Percentiles rank a stretch among this genome's conserved stretches.
phyloP scores from a whole-genome alignment of 2,797 vertebrate genomes.

The Poeciliopsis presidionis region DNA sequence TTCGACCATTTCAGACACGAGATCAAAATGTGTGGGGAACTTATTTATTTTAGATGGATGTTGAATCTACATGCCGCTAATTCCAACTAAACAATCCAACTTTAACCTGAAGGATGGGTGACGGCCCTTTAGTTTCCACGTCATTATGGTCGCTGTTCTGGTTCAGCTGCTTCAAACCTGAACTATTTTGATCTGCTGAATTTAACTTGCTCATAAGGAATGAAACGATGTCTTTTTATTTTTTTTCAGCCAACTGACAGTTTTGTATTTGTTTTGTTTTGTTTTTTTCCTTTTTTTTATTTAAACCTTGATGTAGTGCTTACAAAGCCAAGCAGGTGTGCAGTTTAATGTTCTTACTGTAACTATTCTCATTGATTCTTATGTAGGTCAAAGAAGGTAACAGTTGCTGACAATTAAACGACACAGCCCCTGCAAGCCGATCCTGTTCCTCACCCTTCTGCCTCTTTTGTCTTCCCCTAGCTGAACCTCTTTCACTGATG shows the following conservation, averaged over 20 bases:
- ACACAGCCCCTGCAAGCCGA: background rate
- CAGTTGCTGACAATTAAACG: background rate
- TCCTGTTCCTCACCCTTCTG: constrained; percentile 10
- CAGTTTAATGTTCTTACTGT: background rate
- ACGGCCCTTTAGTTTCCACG: background rate
- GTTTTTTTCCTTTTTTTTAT: too few relatives aligned
- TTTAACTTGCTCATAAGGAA: background rate
- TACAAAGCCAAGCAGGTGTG: background rate
- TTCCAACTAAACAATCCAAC: background rate
- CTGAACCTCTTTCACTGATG: constrained; percentile 97
- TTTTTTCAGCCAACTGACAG: background rate
- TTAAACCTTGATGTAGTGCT: background rate
- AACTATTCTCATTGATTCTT: background rate
- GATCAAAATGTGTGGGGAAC: background rate
- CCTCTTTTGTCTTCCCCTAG: constrained; percentile 66
- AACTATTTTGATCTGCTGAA: background rate
- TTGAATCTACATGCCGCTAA: background rate
- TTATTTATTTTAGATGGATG: background rate
- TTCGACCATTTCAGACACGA: background rate
- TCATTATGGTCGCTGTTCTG: background rate
- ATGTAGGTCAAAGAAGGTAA: background rate
- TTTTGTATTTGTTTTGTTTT: background rate
- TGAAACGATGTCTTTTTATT: background rate
- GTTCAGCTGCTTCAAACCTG: background rate
- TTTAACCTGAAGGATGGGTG: background rate